Conservation (phyloP, 2,797 vertebrate genomes). For the Erpetoichthys calabaricus region DNA sequence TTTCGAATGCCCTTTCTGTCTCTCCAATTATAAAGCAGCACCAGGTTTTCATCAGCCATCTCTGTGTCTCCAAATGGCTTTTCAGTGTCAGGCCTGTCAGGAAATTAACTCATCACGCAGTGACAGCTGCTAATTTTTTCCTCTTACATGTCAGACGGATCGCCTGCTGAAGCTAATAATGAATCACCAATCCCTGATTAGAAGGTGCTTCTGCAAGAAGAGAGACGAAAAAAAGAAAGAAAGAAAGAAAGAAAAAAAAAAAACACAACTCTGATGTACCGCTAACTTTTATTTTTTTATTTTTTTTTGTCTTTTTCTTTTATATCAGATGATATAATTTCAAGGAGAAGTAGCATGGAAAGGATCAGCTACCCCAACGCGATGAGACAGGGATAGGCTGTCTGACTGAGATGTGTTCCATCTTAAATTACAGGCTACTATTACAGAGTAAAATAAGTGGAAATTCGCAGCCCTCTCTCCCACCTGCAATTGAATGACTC, state of each 20-base stretch:
- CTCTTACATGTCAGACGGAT: constrained; percentile 82
- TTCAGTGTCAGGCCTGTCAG: constrained; percentile 85
- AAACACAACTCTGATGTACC: too few species aligned
- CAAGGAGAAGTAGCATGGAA: constrained; percentile 40
- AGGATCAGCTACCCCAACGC: constrained; percentile 38
- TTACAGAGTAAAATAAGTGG: constrained; percentile 35
- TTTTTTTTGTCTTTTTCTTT: constrained; percentile 43
- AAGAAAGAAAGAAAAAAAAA: too few species aligned
- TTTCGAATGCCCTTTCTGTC: constrained; percentile 52
- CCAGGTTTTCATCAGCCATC: constrained; percentile 81
- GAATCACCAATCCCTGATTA: constrained; percentile 86
- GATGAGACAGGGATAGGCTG: constrained; percentile 38
- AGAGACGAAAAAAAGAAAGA: not conserved
- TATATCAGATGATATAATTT: constrained; percentile 53
- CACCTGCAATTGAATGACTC: constrained; percentile 36
- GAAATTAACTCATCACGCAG: constrained; percentile 92
- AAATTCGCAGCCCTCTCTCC: constrained; percentile 37
- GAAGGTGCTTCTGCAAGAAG: constrained; percentile 61
- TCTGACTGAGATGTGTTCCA: constrained; percentile 27
- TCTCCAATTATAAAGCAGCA: constrained; percentile 72
- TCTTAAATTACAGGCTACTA: constrained; percentile 47
- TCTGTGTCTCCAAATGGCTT: constrained; percentile 70
- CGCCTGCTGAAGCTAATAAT: constrained; percentile 84
- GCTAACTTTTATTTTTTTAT: too few species aligned
- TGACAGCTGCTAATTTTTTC: constrained; percentile 97